Conservation (phyloP, 2,113 vertebrate species). For the Pseudopipra pipra region DNA sequence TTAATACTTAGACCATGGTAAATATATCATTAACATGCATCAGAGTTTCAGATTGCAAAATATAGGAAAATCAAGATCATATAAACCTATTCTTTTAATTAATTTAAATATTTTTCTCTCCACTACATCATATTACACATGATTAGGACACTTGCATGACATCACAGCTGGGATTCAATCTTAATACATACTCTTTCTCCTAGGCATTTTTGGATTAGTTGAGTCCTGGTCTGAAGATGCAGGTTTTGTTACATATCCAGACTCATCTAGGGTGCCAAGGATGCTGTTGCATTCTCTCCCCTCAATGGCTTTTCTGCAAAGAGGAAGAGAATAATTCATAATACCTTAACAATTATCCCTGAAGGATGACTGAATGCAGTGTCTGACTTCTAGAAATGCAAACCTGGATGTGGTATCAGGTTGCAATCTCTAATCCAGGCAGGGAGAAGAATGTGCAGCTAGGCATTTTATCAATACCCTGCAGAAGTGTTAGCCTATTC, state of each 20-base stretch:
- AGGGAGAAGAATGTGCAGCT: not conserved
- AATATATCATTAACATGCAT: not conserved
- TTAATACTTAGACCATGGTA: not conserved
- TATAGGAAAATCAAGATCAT: not conserved
- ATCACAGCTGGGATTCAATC: not conserved
- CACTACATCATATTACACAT: not conserved
- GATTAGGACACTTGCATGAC: not conserved
- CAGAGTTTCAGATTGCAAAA: not conserved
- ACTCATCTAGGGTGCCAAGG: not conserved
- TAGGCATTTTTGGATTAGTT: not conserved
- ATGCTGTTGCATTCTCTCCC: not conserved
- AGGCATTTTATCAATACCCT: not conserved
- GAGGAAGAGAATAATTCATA: not conserved
- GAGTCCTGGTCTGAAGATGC: not conserved
- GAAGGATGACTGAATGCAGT: not conserved
- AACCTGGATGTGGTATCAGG: not conserved
- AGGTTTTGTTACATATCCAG: not conserved
- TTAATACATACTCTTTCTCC: not conserved
- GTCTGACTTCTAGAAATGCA: not conserved
- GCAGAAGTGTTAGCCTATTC: accelerated
- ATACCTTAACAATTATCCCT: not conserved
- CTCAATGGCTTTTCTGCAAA: not conserved
- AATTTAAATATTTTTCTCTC: not conserved
- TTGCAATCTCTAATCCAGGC: not conserved
- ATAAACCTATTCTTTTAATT: not conserved